Percentiles rank a stretch among this genome's conserved stretches.
Conservation (phyloP, 2,888 invertebrate genomes). For the Daptonema setosum region DNA sequence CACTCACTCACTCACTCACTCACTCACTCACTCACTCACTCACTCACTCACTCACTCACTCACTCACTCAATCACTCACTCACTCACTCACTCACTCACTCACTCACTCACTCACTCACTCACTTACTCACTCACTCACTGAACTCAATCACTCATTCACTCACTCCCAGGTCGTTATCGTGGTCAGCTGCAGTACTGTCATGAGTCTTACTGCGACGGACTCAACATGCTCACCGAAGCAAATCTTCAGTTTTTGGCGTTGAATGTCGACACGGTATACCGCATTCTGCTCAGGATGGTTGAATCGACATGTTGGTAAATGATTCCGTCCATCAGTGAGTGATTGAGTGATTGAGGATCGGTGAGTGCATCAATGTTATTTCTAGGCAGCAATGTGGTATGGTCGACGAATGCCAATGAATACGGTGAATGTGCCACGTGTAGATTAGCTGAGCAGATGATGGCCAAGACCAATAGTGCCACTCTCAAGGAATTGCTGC, state of each 20-base stretch:
- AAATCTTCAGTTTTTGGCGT: background rate
- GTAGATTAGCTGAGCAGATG: too few species aligned
- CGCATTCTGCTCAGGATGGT: background rate
- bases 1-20: background rate
- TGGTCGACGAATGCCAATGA: too few species aligned
- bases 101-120: background rate
- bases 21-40: background rate
- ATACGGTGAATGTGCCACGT: too few species aligned
- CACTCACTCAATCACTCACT: background rate
- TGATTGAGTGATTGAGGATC: too few species aligned
- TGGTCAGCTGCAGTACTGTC: conserved; percentile 1
- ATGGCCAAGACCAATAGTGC: too few species aligned
- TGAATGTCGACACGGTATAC: background rate
- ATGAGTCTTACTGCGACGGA: conserved; percentile 1
- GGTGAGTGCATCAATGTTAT: too few species aligned
- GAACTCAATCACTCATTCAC: background rate
- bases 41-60: background rate
- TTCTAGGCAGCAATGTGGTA: too few species aligned
- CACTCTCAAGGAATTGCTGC: too few species aligned
- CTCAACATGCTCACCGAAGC: background rate
- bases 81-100: background rate
- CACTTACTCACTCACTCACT: background rate
- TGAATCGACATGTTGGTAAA: background rate
- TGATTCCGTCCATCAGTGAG: too few species aligned
- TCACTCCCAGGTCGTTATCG: background rate